These are phyloP conservation scores for Paracanthobrama guichenoti DNA, from an alignment of 2,113 vertebrate species.

Conservation along the genomic window DNA sequence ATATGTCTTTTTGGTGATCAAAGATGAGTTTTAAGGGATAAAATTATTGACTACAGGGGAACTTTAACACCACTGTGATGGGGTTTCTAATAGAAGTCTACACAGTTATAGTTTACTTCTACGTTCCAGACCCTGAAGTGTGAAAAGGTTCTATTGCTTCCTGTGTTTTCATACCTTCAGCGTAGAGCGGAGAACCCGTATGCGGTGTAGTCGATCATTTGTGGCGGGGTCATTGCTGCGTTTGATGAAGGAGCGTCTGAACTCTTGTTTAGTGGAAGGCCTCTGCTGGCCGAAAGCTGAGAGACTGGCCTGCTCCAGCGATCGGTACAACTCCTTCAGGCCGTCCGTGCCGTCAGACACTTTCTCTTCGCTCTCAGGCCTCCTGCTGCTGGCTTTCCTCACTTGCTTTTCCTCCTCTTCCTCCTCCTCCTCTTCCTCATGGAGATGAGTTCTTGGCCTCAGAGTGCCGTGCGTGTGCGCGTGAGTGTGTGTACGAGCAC, in stretches of 20 bases:
- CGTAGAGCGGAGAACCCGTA: conserved; percentile 89
- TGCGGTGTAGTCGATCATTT: conserved; percentile 87
- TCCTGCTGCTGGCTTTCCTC: conserved; percentile 29
- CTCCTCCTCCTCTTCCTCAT: conserved; percentile 46
- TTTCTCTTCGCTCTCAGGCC: conserved; percentile 26
- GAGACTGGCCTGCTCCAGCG: conserved; percentile 75
- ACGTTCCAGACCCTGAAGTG: background rate
- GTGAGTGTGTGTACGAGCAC: conserved; percentile 75
- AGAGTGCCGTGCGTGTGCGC: conserved; percentile 58
- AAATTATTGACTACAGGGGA: too few species aligned
- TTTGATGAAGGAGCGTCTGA: conserved; percentile 84
- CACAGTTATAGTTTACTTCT: background rate
- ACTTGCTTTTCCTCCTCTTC: conserved; percentile 67
- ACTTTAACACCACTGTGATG: too few species aligned
- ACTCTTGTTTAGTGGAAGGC: conserved; percentile 86
- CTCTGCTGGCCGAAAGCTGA: conserved; percentile 84
- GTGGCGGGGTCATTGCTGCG: conserved; percentile 83
- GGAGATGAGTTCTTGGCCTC: conserved; percentile 50
- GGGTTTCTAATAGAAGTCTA: background rate
- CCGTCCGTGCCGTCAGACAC: conserved; percentile 68
- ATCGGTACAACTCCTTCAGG: conserved; percentile 83
- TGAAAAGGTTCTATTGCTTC: background rate
- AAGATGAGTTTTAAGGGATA: too few species aligned
- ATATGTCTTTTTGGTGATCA: too few species aligned
- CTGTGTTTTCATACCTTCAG: conserved; percentile 79